A percentile compares a stretch with the other conserved stretches of the same genome.
These are phyloP conservation scores for Lordiphosa clarofinis DNA, from an alignment of 1,140 invertebrate genomes.

Conservation along the genomic window DNA sequence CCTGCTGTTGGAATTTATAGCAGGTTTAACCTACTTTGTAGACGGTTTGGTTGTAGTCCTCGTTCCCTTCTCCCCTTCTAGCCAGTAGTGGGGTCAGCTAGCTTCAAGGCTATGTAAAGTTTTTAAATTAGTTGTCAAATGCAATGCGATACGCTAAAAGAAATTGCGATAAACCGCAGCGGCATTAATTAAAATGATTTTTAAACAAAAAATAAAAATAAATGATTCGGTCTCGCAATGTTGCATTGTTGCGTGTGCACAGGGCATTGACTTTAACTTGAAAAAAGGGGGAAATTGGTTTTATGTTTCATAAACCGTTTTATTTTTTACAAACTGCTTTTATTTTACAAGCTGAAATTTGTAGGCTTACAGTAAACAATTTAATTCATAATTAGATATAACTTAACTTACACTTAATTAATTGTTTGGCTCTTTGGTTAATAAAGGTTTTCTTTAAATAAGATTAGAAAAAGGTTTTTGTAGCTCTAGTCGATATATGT, in stretches of 20 bases:
- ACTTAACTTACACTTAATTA: slow-evolving; percentile 28
- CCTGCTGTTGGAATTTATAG: slow-evolving; percentile 67
- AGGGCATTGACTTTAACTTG: slow-evolving; percentile 8
- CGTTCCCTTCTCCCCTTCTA: background rate
- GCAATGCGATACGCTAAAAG: slow-evolving; percentile 37
- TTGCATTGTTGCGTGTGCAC: slow-evolving; percentile 3
- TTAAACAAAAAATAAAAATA: slow-evolving; percentile 29
- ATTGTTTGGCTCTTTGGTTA: slow-evolving; percentile 63
- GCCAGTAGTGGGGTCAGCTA: slow-evolving; percentile 28
- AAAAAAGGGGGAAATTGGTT: slow-evolving; percentile 2
- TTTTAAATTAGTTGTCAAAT: slow-evolving; percentile 74
- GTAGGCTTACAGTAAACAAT: too few species aligned
- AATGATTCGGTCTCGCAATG: slow-evolving; percentile 16
- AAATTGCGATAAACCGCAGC: slow-evolving; percentile 51
- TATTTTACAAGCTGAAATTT: slow-evolving; percentile 1
- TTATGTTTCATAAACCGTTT: background rate
- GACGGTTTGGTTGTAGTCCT: slow-evolving; percentile 7
- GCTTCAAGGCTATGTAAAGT: slow-evolving; percentile 58
- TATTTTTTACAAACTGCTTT: background rate
- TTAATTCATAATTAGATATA: background rate
- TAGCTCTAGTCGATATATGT: too few species aligned
- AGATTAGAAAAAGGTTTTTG: too few species aligned
- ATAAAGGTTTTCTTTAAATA: background rate
- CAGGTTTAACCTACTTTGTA: slow-evolving; percentile 65
- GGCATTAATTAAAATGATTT: slow-evolving; percentile 65